Evolutionary conservation across 2,113 vertebrate genomes (phyloP), one percentile per base, ranked within the genome.

Genomic region (Ochotona princeps): DNA sequence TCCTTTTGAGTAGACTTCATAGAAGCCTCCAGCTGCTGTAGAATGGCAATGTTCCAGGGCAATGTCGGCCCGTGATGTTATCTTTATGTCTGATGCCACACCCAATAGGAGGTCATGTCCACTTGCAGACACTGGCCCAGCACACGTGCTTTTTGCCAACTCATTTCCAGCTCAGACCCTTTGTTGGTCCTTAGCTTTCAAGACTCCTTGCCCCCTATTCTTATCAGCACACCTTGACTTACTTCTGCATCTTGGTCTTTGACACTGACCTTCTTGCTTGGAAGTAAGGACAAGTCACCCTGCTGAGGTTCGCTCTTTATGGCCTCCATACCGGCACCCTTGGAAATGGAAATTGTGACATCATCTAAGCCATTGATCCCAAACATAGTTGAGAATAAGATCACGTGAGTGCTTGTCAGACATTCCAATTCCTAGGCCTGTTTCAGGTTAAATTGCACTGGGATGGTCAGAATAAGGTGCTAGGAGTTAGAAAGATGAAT

Each of bases 301-400:
- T 23, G 38, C 84, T 85, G n/a, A 94, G 61, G 60, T 57, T 79
- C 54, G 65, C 47, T 89, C 51, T 95, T 94, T 82, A 95, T 91
- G 83, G 49, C 57, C 66, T 92, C 30, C 86, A 83, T 96, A 35
- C 54, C 83, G 76, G 61, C 26, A 14, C 87, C 75, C 83, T 75
- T 80, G n/a, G 66, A 61, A 32, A 81, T 91, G 83, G 61, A 96
- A 91, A 93, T 44, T 87, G 85, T 92, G 69, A 95, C 63, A 75
- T 95, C 78, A 96, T 82, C 66, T 90, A 90, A 93, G 47, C n/a
- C 20, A 47, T 49, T 83, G 69, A 88, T n/a, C 35, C 44, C 23
- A 66, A 49, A 79, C 14, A 15, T 84, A 60, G 25, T 67, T 61
- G 60, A 96, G 9, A 69, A 79, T 84, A 93, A 85, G 23, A 82